These are phyloP conservation scores for Tethya wilhelma DNA, from an alignment of 37 sponge, comb jelly and placozoan species.

Conservation along the genomic window DNA sequence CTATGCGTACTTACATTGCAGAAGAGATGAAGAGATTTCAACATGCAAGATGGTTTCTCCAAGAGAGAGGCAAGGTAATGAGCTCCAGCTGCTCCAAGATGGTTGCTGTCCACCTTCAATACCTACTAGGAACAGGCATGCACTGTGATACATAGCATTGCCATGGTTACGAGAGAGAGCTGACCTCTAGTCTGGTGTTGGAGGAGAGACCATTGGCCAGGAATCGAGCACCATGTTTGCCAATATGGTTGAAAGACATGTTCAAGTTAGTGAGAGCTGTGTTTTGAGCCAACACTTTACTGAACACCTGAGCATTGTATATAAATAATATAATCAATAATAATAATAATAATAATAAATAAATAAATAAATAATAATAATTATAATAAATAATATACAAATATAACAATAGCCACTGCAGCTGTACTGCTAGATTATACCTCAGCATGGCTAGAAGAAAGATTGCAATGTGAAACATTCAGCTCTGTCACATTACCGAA, in stretches of 20 bases:
- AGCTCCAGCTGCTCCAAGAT: conserved; percentile 57
- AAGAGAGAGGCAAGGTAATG: conserved; percentile 47
- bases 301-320: conserved; percentile 10
- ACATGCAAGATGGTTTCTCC: conserved; percentile 26
- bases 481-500: conserved; percentile 57
- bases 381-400: too few species aligned
- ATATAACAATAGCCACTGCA: background rate
- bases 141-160: too few species aligned
- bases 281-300: conserved; percentile 28
- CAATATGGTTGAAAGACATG: conserved; percentile 35
- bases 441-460: conserved; percentile 5
- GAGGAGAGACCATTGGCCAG: conserved; percentile 42
- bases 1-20: conserved; percentile 44
- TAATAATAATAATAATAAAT: too few species aligned
- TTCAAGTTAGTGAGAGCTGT: conserved; percentile 40
- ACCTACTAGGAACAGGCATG: too few species aligned
- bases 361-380: too few species aligned
- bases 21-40: conserved; percentile 54
- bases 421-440: too few species aligned
- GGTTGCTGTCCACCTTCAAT: conserved; percentile 44
- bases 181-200: conserved; percentile 49
- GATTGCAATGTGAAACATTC: conserved; percentile 35
- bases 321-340: background rate
- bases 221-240: conserved; percentile 43
- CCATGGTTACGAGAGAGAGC: background rate